Evolutionary conservation across 92 coral and sea anemone genomes (phyloP), one percentile per base, ranked within the genome.

Genomic region (Actinostola sp.): DNA sequence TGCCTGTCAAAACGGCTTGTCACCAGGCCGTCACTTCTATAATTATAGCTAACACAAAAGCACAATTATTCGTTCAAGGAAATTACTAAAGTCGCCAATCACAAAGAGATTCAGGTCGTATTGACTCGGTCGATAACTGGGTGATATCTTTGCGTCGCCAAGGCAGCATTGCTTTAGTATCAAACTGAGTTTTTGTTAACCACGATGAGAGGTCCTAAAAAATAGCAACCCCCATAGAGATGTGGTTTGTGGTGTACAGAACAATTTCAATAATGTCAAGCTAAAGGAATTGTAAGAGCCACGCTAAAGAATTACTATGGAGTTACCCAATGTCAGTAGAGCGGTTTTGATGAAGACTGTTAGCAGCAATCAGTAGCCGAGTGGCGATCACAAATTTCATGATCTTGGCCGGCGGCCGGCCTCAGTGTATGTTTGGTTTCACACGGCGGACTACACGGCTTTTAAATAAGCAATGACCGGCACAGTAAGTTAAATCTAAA

Each of bases 1-100:
- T 70, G 63, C 26, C 75, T 70, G 75, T 70, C 75, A 70, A 70
- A 70, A 55, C 63, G 62, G 75, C 63, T 70, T 70, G 75, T 70
- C 75, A 70, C 75, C 75, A 70, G 51, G 59, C 49, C 75, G 50
- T 70, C 75, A 70, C 75, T 66, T 66, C 54, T 66, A n/a, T 66
- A 66, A 66, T 66, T 66, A 66, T 66, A 48, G 54, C 54, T 66
- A 46, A 52, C 54, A 66, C 72, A 66, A 66, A 66, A 66, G 72
- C 72, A 66, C 72, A 66, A 66, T 66, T 66, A 66, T 66, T 66
- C 72, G 72, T 27, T 46, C 58, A 27, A 45, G 58, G 27, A 58
- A 66, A 66, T 66, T 48, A 46, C 54, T 20, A 45, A 66, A 66
- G 36, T 17, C 72, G 21, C 72, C 72, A 66, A 66, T 66, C 43